A percentile compares a stretch with the other conserved stretches of the same genome.
Evolutionary conservation across 2,888 invertebrate species (phyloP).

Genomic region (Venusia cambrica): DNA sequence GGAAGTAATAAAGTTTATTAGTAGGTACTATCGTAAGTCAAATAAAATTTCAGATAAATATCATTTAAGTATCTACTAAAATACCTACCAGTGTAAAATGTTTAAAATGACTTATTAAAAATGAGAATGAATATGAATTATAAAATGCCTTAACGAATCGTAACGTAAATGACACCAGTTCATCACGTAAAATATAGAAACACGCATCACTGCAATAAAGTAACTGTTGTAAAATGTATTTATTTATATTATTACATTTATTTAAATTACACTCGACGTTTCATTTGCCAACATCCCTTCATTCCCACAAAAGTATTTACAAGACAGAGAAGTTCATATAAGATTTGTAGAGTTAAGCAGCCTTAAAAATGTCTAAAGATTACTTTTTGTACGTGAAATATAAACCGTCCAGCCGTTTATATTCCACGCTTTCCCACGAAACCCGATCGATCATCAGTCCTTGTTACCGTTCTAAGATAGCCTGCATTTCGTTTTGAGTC

Average conservation of each 20-base stretch:
- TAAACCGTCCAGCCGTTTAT: constrained; percentile 55
- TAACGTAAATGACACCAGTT: constrained; percentile 38
- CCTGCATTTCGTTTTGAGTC: constrained; percentile 27
- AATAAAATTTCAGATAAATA: too few species aligned
- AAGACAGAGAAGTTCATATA: constrained; percentile 9
- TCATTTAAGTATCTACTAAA: constrained; percentile 8
- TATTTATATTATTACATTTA: constrained; percentile 75
- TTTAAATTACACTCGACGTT: constrained; percentile 50
- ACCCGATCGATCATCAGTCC: background rate
- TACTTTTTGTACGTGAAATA: constrained; percentile 54
- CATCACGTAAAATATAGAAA: constrained; percentile 20
- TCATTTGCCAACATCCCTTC: constrained; percentile 28
- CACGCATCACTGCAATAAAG: constrained; percentile 42
- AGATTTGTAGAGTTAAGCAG: background rate
- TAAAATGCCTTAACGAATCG: constrained; percentile 54
- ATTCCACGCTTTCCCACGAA: constrained; percentile 40
- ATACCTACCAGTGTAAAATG: constrained; percentile 6
- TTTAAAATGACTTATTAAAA: constrained; percentile 7
- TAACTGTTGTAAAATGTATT: constrained; percentile 79
- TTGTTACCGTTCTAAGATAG: constrained; percentile 23
- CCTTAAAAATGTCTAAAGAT: constrained; percentile 3
- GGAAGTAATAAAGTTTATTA: too few species aligned
- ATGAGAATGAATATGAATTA: too few species aligned
- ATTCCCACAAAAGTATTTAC: constrained; percentile 1
- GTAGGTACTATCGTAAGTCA: too few species aligned